Base-by-base conservation (phyloP, 2,888 invertebrate genomes). In the Diadegma fenestrale region DNA sequence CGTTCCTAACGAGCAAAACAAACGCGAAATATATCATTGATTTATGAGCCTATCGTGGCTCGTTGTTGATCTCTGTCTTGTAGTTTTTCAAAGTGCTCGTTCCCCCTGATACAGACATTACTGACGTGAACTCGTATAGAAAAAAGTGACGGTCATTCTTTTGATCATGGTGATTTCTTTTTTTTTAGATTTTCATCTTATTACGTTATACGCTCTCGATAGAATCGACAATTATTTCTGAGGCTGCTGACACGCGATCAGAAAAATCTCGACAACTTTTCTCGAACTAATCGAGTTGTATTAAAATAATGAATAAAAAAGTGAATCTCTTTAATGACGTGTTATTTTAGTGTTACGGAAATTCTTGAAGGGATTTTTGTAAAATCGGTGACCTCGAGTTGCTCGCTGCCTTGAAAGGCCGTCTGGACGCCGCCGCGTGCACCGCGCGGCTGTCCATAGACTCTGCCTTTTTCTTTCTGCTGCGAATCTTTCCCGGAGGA, bases 1-100 rank as follows among this genome's bases (percentile, higher is more conserved):
- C 83, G 87, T 84, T 87, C 84, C 88, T 91, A 91, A 91, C 90
- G 89, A 91, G 91, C 91, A 91, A 91, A 91, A 91, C 91, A 91
- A 80, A 90, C 88, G 90, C 89, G 89, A 89, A 88, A 89, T 89
- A 89, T 89, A 91, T 90, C 85, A 88, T 79, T 91, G 91, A 91
- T 91, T 91, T 91, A 91, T 89, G 89, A 88, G 87, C 86, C 84
- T 85, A 80, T 84, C 85, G 87, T 76, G 48, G 82, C 41, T 80
- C 45, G 82, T 80, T 61, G 79, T 82, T 76, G 85, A 85, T 82
- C 82, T 76, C 75, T 71, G 14, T 41, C 61, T 78, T 68, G 72
- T 63, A 26, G 45, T 1, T 72, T 45, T 69, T 26, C 17, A 17
- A 22, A 58, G 30, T 12, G n/a, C 19, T 45, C 84, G 68, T 64